These are phyloP conservation scores for Mionectes olivaceus DNA, from an alignment of 2,797 vertebrate genomes.

Conservation along the genomic window DNA sequence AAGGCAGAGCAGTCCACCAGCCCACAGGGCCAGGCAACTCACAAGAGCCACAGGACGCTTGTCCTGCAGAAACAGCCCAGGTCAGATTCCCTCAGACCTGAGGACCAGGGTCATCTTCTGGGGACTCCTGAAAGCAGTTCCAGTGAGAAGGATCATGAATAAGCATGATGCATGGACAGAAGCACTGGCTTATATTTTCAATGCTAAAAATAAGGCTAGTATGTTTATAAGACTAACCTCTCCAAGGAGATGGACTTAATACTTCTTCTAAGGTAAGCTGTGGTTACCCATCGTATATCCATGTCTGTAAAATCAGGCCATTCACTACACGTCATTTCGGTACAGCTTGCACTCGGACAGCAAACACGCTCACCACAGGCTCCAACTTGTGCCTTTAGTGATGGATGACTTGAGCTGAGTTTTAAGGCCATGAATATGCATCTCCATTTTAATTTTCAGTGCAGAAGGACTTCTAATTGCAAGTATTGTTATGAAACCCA, in stretches of 20 bases:
- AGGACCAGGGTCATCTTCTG: not conserved
- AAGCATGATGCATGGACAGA: not conserved
- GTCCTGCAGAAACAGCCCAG: not conserved
- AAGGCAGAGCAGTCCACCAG: not conserved
- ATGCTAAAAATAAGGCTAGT: not conserved
- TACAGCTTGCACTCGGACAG: not conserved
- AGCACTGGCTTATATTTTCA: not conserved
- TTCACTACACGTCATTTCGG: not conserved
- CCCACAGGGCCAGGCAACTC: not conserved
- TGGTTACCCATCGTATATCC: accelerated
- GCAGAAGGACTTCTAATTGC: not conserved
- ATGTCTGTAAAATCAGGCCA: not conserved
- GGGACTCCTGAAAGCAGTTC: not conserved
- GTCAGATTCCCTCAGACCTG: not conserved
- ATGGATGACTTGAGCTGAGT: not conserved
- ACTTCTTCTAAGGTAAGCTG: not conserved
- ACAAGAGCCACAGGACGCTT: not conserved
- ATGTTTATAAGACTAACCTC: not conserved
- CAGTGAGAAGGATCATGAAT: accelerated
- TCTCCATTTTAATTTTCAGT: not conserved
- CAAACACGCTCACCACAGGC: not conserved
- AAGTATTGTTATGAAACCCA: constrained; percentile 11
- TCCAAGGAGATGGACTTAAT: not conserved
- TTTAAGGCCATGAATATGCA: not conserved
- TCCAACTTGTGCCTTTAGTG: not conserved